These are phyloP conservation scores for Serrognathus titanus DNA, from an alignment of 2,888 invertebrate species.

Conservation along the genomic window DNA sequence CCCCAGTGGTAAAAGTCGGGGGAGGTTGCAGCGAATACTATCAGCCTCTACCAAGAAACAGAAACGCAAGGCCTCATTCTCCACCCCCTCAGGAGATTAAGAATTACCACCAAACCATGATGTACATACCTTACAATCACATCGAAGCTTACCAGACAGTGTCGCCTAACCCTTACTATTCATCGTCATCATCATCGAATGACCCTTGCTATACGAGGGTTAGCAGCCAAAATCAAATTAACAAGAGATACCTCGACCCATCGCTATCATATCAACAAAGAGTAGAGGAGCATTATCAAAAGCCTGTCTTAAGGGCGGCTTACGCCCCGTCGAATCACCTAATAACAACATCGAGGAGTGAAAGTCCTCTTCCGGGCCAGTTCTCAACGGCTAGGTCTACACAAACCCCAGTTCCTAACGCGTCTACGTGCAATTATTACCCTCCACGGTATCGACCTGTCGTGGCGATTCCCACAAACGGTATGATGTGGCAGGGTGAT, in stretches of 20 bases:
- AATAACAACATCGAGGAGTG: constrained; percentile 37
- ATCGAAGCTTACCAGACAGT: constrained; percentile 42
- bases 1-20: constrained; percentile 40
- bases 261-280: constrained; percentile 36
- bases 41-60: constrained; percentile 42
- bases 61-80: constrained; percentile 61
- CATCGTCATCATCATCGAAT: constrained; percentile 24
- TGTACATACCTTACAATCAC: constrained; percentile 64
- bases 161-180: constrained; percentile 38
- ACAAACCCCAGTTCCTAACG: constrained; percentile 40
- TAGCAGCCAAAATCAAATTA: constrained; percentile 46
- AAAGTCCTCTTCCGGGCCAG: constrained; percentile 46
- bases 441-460: constrained; percentile 39
- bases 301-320: constrained; percentile 29
- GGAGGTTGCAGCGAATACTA: constrained; percentile 41
- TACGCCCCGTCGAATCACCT: constrained; percentile 28
- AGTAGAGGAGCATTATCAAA: constrained; percentile 38
- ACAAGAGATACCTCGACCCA: constrained; percentile 45
- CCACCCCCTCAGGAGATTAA: constrained; percentile 63
- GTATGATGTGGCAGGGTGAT: constrained; percentile 35
- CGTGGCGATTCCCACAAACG: constrained; percentile 31
- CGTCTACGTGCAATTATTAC: constrained; percentile 38
- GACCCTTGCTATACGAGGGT: constrained; percentile 39
- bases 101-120: constrained; percentile 66
- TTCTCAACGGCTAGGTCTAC: constrained; percentile 46